Evolutionary conservation across 2,888 invertebrate genomes (phyloP), one percentile per base, ranked within the genome.

Genomic region (Odontocerum albicorne): DNA sequence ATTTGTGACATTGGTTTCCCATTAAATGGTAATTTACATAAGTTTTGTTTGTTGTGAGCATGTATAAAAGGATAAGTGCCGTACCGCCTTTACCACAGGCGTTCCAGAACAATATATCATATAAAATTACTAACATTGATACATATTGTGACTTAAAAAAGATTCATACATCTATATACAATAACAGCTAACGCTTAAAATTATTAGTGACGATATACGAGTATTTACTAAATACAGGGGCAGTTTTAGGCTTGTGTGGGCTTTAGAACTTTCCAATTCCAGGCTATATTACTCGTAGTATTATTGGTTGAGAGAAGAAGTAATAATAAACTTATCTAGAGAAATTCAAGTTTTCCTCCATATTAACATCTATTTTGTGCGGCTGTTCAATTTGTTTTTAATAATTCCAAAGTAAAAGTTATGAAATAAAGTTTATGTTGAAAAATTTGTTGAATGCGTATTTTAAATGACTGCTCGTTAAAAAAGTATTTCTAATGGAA

Each of bases 61-160:
- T 49, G 49, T 55, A 55, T 55, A 55, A 53, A 50, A 54, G 35
- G 46, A 50, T 50, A 45, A 47, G 45, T 50, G 44, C 32, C 36
- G 40, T 38, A 33, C 42, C 52, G 47, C 47, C 57, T 43, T 46
- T 46, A 49, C 55, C 51, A 38, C 50, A 44, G 49, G 38, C 47
- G 55, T 42, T 51, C 38, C 55, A 39, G 52, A 55, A 51, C 55
- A 55, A 47, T 56, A 55, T 44, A 49, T 59, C 55, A 49, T 59
- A 59, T 53, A 59, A 59, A 59, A 59, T 59, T 55, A 56, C 59
- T 59, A 59, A 59, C 59, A 59, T 56, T 53, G 45, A 59, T 59
- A 57, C 56, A 59, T 56, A 55, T 53, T 59, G 59, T 56, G 59
- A 60, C 54, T 60, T 60, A 60, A 44, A 57, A 56, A 59, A 47